Base-by-base conservation (phyloP, 2,113 vertebrate genomes). In the Triplophysa dalaica region DNA sequence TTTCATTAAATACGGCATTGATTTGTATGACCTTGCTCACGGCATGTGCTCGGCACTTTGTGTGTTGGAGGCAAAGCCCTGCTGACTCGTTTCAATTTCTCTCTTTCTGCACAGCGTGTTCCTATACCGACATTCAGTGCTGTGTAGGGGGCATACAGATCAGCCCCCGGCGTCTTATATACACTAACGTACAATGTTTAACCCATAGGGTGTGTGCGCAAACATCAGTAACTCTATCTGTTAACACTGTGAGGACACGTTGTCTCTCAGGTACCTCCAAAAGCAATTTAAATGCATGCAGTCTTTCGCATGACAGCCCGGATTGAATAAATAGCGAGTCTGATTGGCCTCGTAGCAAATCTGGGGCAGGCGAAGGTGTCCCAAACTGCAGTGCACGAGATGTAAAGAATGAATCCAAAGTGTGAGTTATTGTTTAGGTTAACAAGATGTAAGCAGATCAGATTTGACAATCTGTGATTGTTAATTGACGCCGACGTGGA, bases 81-180 rank as follows among this genome's bases (percentile, higher is more conserved):
- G 66, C 22, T n/a, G 60, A 48, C 69, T 77, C 3, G 0, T 58
- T 66, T n/a, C 61, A 61, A 58, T 80, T 65, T 58, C 50, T 76
- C 54, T 77, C 50, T 56, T 10, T 45, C 16, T 33, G 54, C 60
- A 69, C 68, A 61, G 62, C 41, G 9, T 63, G 43, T 74, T n/a
- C 79, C 79, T 78, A 79, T 83, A 82, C 78, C 65, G 72, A 75
- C 82, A 64, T 86, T 85, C 73, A 80, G 73, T 17, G 69, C 66
- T n/a, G n/a, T 64, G 73, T 48, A 68, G 61, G 72, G 65, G 45
- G 17, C 6, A 69, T 41, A 79, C 21, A 64, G 45, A 43, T n/a
- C 68, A 48, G 68, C 68, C 75, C 87, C 75, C 75, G 85, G 81
- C 79, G 83, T 69, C 78, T 63, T 70, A 84, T 33, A 84, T 63